phyloP scores from a whole-genome alignment of 2,888 invertebrate genomes.

The Platycheirus albimanus region DNA sequence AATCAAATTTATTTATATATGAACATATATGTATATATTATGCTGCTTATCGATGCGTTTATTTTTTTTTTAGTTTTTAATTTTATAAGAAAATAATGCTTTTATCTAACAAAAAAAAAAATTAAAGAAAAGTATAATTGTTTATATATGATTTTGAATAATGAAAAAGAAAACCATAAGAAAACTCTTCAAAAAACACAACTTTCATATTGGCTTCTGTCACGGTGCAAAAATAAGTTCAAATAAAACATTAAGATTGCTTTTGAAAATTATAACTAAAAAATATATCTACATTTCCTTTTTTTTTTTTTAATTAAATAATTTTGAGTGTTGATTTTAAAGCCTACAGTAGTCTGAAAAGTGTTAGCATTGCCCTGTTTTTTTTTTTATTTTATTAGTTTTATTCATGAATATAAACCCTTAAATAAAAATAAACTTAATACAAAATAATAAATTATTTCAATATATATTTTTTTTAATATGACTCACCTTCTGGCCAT shows the following conservation, averaged over 20 bases:
- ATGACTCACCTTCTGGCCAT: constrained; percentile 93
- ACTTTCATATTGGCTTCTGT: constrained; percentile 72
- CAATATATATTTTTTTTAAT: constrained; percentile 19
- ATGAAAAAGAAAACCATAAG: constrained; percentile 5
- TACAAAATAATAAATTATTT: constrained; percentile 24
- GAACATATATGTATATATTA: constrained; percentile 50
- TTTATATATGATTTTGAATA: constrained; percentile 24
- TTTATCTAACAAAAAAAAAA: constrained; percentile 37
- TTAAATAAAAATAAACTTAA: constrained; percentile 32
- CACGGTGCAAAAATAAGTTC: constrained; percentile 69
- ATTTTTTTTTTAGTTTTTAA: too few species aligned
- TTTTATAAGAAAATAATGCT: constrained; percentile 50
- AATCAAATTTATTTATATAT: constrained; percentile 49
- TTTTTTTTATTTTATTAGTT: constrained; percentile 14
- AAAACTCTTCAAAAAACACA: constrained; percentile 58
- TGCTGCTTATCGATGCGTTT: constrained; percentile 68
- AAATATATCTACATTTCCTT: constrained; percentile 55
- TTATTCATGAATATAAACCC: constrained; percentile 36
- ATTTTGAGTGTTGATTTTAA: constrained; percentile 62
- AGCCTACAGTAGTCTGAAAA: constrained; percentile 56
- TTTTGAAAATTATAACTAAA: constrained; percentile 42
- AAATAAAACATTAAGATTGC: constrained; percentile 67
- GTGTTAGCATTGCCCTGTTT: constrained; percentile 71
- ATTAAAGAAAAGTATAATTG: too few species aligned
- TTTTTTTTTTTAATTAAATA: constrained; percentile 2